Evolutionary conservation across 2,113 vertebrate genomes (phyloP), one percentile per base, ranked within the genome.

Genomic region (Podilymbus podiceps): DNA sequence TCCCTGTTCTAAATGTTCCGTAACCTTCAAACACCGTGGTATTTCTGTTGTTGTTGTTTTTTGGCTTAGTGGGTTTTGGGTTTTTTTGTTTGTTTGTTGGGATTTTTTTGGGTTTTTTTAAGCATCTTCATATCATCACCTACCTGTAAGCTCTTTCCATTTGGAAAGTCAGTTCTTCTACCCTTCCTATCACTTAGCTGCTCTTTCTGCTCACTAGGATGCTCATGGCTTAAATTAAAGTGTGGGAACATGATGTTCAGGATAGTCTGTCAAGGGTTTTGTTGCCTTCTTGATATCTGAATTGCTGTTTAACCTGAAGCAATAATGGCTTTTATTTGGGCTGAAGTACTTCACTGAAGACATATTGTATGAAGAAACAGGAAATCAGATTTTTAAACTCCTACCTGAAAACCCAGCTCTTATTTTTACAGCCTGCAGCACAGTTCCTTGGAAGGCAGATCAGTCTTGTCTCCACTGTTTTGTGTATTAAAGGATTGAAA

Each of bases 161-260:
- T 76, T 90, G 83, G 62, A 93, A 94, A 89, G 66, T 90, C 33
- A 49, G 21, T 86, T 83, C 42, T 87, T 81, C 68, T 71, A 3
- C 77, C 33, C 18, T 69, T 88, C 33, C 4, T 69, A 77, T 77
- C 62, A 71, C 52, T 90, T 82, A 81, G 71, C 73, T 93, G 52
- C 62, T 91, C 69, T 78, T 85, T 47, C 80, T 92, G 83, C 58
- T 94, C 53, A 24, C 60, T 85, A 71, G 82, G 69, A 66, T 95
- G 60, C 69, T 92, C 1, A 1, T 90, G 76, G 73, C 66, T 94
- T 95, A 75, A 89, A 82, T 92, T 94, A 60, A 72, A 17, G 49
- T 83, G 35, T 42, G 59, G 82, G 91, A 96, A 95, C 87, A 82
- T 85, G 53, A 58, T 94, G 88, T 90, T 89, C 92, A 72, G 72